phyloP scores from a whole-genome alignment of 2,888 invertebrate genomes.

The Lordiphosa fenestrarum region DNA sequence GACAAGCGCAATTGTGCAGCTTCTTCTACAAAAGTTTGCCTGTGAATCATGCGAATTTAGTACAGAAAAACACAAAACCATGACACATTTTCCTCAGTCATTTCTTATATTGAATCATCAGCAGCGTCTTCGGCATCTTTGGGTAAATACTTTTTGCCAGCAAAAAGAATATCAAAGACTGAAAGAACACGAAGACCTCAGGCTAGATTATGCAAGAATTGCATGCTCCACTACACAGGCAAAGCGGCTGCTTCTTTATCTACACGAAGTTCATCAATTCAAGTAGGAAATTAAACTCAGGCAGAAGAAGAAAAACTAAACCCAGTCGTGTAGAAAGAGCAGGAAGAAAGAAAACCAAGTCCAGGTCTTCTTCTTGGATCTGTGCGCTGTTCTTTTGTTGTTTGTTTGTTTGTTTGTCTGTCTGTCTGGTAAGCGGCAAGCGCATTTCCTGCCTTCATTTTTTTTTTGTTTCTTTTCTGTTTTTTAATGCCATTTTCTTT shows the following conservation, averaged over 20 bases:
- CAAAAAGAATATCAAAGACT: conserved; percentile 1
- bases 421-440: conserved; percentile 15
- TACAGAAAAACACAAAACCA: conserved; percentile 48
- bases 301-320: conserved; percentile 42
- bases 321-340: conserved; percentile 62
- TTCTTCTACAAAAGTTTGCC: conserved; percentile 6
- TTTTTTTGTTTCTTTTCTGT: conserved; percentile 26
- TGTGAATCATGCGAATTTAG: conserved; percentile 63
- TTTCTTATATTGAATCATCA: conserved; percentile 57
- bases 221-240: conserved; percentile 61
- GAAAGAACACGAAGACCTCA: conserved; percentile 14
- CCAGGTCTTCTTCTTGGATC: too few relatives aligned
- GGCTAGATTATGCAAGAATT: conserved; percentile 63
- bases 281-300: conserved; percentile 65
- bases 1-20: conserved; percentile 52
- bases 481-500: conserved; percentile 31
- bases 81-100: conserved; percentile 54
- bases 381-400: too few relatives aligned
- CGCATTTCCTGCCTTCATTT: conserved; percentile 20
- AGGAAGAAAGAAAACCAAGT: conserved; percentile 38
- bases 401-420: conserved; percentile 23
- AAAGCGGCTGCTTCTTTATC: conserved; percentile 39
- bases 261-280: conserved; percentile 73
- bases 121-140: not conserved
- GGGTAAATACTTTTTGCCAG: not conserved